Evolutionary conservation across 2,888 invertebrate genomes (phyloP).

Genomic region (Actias luna): DNA sequence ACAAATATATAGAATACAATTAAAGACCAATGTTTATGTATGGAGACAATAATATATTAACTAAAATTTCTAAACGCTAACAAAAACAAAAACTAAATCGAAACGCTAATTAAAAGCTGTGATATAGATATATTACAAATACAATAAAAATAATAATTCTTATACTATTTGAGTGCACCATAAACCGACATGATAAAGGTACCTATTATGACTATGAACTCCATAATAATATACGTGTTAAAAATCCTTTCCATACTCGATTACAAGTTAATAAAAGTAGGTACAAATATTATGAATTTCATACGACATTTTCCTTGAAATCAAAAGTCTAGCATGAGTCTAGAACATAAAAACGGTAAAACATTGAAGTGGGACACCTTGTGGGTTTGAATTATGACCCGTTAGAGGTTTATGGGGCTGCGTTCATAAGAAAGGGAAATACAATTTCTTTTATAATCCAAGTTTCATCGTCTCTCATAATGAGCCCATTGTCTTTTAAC

Average conservation of each 20-base stretch:
- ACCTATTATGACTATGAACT: not conserved
- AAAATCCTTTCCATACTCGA: not conserved
- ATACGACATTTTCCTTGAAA: slow-evolving; percentile 21
- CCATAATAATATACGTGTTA: not conserved
- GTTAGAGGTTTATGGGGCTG: slow-evolving; percentile 37
- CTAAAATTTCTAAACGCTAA: too few relatives aligned
- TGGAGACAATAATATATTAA: too few relatives aligned
- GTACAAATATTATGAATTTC: not conserved
- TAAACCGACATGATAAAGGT: not conserved
- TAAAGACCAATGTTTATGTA: too few relatives aligned
- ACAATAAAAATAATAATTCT: not conserved
- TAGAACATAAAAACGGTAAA: slow-evolving; percentile 48
- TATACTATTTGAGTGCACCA: not conserved
- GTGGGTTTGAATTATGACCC: slow-evolving; percentile 42
- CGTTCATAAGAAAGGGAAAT: slow-evolving; percentile 26
- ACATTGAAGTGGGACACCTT: slow-evolving; percentile 55
- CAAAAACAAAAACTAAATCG: too few relatives aligned
- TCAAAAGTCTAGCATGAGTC: slow-evolving; percentile 44
- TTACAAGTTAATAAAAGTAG: not conserved
- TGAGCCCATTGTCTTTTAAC: too few relatives aligned
- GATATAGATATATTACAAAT: too few relatives aligned
- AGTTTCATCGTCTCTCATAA: too few relatives aligned
- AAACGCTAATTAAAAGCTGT: too few relatives aligned
- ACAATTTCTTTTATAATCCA: not conserved
- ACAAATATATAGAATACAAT: too few relatives aligned